Conservation (phyloP, 1,140 invertebrate species). For the Drosophila teissieri region DNA sequence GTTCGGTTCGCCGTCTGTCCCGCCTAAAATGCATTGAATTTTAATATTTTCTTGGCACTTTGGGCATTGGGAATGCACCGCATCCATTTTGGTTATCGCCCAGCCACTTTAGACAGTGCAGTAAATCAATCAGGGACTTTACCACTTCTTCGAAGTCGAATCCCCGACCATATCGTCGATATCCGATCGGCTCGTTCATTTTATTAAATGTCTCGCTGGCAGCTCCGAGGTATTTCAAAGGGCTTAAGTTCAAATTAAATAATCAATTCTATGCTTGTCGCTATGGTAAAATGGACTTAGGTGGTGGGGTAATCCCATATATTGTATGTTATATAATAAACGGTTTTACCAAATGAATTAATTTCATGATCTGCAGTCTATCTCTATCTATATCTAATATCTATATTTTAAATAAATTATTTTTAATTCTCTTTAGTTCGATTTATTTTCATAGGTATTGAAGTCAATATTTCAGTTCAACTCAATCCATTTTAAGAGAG, state of each 20-base stretch:
- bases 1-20: neutral
- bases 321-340: slow-evolving; percentile 3
- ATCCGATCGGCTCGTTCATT: slow-evolving; percentile 8
- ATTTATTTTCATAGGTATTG: neutral
- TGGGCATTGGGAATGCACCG: slow-evolving; percentile 28
- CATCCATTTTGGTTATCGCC: slow-evolving; percentile 49
- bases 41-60: slow-evolving; percentile 56
- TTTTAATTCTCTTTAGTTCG: too few relatives aligned
- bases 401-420: too few relatives aligned
- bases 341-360: too few relatives aligned
- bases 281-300: slow-evolving; percentile 6
- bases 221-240: slow-evolving; percentile 6
- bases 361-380: too few relatives aligned
- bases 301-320: slow-evolving; percentile 8
- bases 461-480: neutral
- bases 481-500: neutral
- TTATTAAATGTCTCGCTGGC: slow-evolving; percentile 18
- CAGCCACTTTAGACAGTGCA: slow-evolving; percentile 39
- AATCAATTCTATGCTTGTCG: neutral
- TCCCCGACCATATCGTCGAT: slow-evolving; percentile 11
- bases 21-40: slow-evolving; percentile 35
- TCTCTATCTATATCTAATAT: too few relatives aligned
- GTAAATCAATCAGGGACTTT: slow-evolving; percentile 63
- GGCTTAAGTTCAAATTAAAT: slow-evolving; percentile 18
- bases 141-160: slow-evolving; percentile 17